Base-by-base conservation (phyloP, 2,888 invertebrate genomes). In the Lepidocyrtinus sp. region DNA sequence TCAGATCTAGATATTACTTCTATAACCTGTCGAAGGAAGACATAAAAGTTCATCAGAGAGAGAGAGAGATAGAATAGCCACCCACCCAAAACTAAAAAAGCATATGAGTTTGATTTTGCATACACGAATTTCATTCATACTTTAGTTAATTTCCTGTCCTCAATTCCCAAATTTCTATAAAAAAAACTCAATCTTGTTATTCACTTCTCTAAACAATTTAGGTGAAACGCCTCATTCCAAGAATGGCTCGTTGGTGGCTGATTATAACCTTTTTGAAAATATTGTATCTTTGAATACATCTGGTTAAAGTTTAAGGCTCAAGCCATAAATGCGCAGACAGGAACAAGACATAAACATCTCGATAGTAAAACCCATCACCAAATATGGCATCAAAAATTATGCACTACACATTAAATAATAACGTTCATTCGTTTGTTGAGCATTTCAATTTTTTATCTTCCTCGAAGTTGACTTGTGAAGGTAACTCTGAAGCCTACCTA, bases 21-120 rank as follows among this genome's bases (percentile, higher is more conserved):
- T 61, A 62, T 19, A 25, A 62, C n/a, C 61, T 67, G 75, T 62
- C 62, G 59, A 62, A 45, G 67, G 67, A 75, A 62, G 46, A 55
- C 62, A 75, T 75, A 75, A 75, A 75, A 46, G 59, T 68, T 75
- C 36, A 46, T 75, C 46, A 75, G 17, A 68, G 50, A 61, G 50
- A 73, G 65, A 25, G 55, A 73, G n/a, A n/a, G n/a, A n/a, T n/a
- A n/a, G n/a, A 15, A 9, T 55, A n/a, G 5, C 55, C 5, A 55
- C 61, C 68, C 55, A 68, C 68, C 68, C 45, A 68, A 68, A 67
- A n/a, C 55, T 12, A 55, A n/a, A 55, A 12, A 55, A 15, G n/a
- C 3, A 55, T n/a, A 55, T 55, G 55, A n/a, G 17, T 55, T 15
- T 55, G 17, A 55, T n/a, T n/a, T n/a, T n/a, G n/a, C n/a, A n/a